phyloP scores from a whole-genome alignment of 2,113 vertebrate genomes.

The Raja brachyura region DNA sequence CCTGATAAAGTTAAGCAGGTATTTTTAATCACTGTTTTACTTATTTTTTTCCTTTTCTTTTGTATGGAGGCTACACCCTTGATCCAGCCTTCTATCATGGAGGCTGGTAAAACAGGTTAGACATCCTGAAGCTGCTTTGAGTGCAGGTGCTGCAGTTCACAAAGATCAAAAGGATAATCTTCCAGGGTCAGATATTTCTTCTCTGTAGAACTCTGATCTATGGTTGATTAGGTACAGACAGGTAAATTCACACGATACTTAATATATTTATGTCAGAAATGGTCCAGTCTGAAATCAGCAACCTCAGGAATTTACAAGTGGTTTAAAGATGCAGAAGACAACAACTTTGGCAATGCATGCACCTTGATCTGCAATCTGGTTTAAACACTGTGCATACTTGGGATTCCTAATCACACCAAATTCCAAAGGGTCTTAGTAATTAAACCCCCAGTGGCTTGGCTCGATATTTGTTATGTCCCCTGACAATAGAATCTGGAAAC shows the following conservation, averaged over 20 bases:
- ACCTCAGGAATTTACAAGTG: background rate
- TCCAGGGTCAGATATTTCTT: background rate
- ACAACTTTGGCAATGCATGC: background rate
- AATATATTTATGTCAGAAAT: background rate
- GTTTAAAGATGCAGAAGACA: background rate
- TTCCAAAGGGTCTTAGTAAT: background rate
- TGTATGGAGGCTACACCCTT: background rate
- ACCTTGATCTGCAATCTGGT: background rate
- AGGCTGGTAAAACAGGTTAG: background rate
- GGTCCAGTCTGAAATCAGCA: background rate
- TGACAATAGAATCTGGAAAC: background rate
- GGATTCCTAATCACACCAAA: background rate
- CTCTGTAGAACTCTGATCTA: background rate
- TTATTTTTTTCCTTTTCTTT: background rate
- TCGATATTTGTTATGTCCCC: background rate
- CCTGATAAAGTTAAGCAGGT: conserved; percentile 10
- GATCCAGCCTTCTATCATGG: background rate
- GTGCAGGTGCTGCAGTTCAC: background rate
- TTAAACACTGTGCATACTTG: background rate
- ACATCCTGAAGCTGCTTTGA: background rate
- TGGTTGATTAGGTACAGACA: background rate
- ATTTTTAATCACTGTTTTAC: conserved; percentile 26
- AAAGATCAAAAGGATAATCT: background rate
- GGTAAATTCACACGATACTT: background rate
- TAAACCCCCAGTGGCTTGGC: background rate